These are phyloP conservation scores for Macrobrachium rosenbergii DNA, from an alignment of 1,140 invertebrate genomes.

Conservation along the genomic window DNA sequence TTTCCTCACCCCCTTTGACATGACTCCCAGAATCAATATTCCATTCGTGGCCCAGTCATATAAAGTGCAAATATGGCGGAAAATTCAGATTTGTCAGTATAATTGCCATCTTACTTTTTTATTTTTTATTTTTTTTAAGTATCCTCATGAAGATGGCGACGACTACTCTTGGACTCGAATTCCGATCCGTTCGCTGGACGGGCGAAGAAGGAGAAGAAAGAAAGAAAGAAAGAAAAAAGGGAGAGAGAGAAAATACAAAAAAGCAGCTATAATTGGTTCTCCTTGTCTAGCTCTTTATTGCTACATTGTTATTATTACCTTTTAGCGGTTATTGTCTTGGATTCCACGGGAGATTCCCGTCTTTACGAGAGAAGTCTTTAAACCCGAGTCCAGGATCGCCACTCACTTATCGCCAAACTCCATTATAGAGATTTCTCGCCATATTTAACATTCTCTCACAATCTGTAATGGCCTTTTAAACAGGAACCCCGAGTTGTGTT, in stretches of 20 bases:
- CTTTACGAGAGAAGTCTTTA: background rate
- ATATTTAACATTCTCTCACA: slow-evolving; percentile 35
- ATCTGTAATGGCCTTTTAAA: slow-evolving; percentile 44
- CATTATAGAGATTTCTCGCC: background rate
- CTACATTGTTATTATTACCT: slow-evolving; percentile 6
- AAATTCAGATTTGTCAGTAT: no score
- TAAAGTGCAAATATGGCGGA: no score
- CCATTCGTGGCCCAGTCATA: no score
- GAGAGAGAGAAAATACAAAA: background rate
- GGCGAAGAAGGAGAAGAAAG: no score
- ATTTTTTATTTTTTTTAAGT: background rate
- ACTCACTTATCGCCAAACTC: no score
- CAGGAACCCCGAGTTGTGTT: slow-evolving; percentile 31
- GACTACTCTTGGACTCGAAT: no score
- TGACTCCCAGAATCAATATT: no score
- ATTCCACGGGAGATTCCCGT: background rate
- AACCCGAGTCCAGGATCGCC: background rate
- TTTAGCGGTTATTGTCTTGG: background rate
- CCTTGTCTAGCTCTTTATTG: slow-evolving; percentile 5
- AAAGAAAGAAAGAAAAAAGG: background rate
- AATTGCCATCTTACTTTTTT: no score
- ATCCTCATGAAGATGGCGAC: background rate
- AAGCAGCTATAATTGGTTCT: background rate
- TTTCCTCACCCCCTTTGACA: no score
- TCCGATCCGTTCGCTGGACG: no score